Conservation (phyloP, 2,888 invertebrate genomes). For the Rutpela maculata region DNA sequence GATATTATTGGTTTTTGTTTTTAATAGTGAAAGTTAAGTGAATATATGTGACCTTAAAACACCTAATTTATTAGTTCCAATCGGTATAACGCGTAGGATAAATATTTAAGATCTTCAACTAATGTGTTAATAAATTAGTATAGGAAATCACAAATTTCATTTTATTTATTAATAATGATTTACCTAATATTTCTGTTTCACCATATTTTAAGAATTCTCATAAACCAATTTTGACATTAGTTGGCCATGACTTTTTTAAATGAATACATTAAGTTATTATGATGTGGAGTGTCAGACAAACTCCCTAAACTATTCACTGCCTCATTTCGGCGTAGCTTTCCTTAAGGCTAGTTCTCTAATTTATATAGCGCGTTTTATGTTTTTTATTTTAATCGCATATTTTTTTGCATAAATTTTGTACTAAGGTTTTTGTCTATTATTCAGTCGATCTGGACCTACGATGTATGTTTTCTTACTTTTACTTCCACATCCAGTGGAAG, state of each 20-base stretch:
- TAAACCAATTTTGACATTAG: neutral
- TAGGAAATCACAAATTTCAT: neutral
- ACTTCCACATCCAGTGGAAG: no score
- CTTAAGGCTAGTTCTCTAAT: no score
- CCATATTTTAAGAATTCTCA: neutral
- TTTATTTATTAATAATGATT: neutral
- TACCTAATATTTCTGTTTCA: no score
- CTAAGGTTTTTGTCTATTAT: no score
- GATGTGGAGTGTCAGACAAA: neutral
- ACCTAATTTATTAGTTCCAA: neutral
- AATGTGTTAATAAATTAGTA: neutral
- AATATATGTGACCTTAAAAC: slow-evolving; percentile 27
- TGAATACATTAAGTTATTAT: neutral
- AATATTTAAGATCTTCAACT: neutral
- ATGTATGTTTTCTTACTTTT: no score
- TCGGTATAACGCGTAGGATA: neutral
- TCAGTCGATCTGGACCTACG: no score
- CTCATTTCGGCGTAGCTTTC: no score
- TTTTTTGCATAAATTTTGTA: no score
- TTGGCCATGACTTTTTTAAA: neutral
- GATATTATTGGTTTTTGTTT: neutral
- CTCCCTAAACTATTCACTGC: no score
- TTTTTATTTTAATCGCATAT: no score
- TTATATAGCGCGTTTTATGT: no score
- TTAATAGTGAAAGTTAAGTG: slow-evolving; percentile 22